Percentiles rank a stretch among this genome's conserved stretches.
Evolutionary conservation across 2,113 vertebrate genomes (phyloP).

Genomic region (Ictidomys tridecemlineatus): DNA sequence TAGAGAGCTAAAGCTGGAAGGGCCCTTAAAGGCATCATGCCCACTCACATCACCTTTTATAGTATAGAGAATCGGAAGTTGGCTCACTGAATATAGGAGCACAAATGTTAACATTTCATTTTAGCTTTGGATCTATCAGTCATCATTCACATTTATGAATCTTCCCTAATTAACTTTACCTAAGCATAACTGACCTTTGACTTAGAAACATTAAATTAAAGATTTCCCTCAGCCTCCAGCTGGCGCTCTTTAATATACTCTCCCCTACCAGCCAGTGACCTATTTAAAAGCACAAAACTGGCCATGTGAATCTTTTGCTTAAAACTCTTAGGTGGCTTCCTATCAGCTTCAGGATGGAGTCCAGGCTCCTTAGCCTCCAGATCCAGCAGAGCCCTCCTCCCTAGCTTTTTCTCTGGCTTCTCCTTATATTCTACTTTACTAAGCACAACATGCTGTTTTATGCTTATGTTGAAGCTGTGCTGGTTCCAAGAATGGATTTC

Average conservation of each 20-base stretch:
- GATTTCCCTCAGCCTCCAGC: not conserved
- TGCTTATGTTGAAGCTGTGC: not conserved
- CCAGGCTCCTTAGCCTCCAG: not conserved
- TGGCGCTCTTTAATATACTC: not conserved
- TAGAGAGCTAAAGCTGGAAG: constrained; percentile 7
- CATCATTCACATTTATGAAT: constrained; percentile 22
- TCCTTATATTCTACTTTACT: not conserved
- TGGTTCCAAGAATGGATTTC: not conserved
- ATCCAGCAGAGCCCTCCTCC: not conserved
- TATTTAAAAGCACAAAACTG: constrained; percentile 22
- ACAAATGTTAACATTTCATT: constrained; percentile 52
- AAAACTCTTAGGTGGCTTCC: not conserved
- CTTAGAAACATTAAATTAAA: constrained; percentile 48
- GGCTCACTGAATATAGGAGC: not conserved
- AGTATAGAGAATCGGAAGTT: not conserved
- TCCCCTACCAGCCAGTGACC: not conserved
- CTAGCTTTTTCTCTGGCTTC: not conserved
- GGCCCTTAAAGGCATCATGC: not conserved
- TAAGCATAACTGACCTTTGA: constrained; percentile 54
- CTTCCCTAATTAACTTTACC: constrained; percentile 49
- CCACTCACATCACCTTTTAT: not conserved
- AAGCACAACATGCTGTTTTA: not conserved
- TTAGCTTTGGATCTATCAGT: constrained; percentile 24
- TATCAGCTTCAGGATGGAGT: not conserved
- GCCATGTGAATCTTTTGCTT: not conserved